Evolutionary conservation across 2,113 vertebrate species (phyloP).

Genomic region (Ceuthmochares aereus): DNA sequence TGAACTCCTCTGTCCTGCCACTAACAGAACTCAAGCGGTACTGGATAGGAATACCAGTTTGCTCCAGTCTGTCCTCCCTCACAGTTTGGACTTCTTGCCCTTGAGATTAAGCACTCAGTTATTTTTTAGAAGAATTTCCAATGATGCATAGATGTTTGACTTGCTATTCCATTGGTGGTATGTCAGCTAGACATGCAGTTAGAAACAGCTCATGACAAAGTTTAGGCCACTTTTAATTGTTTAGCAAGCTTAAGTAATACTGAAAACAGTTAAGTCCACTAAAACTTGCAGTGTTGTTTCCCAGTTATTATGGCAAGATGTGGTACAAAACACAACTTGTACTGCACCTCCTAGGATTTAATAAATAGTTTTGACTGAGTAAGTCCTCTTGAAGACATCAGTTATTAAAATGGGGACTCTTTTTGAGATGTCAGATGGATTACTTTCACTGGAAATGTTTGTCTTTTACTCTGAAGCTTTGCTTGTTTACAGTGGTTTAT

Average conservation of each 20-base stretch:
- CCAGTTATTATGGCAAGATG: neutral
- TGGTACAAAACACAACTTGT: neutral
- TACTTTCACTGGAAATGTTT: neutral
- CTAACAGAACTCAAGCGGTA: constrained; percentile 68
- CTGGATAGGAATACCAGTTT: constrained; percentile 21
- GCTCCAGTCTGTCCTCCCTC: neutral
- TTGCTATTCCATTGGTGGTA: neutral
- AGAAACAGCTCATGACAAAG: neutral
- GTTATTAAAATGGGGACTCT: neutral
- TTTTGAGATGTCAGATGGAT: neutral
- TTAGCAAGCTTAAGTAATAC: neutral
- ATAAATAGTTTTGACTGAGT: neutral
- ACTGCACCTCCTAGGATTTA: neutral
- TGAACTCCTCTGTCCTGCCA: constrained; percentile 75
- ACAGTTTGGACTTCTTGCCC: neutral
- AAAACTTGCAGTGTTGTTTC: neutral
- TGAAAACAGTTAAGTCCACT: neutral
- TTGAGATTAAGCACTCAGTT: neutral
- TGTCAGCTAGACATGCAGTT: fast-evolving
- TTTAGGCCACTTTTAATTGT: neutral
- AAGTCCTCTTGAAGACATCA: neutral
- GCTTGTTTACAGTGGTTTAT: neutral
- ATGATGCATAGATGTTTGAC: fast-evolving
- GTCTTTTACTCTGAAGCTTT: neutral
- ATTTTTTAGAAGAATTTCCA: neutral